Evolutionary conservation across 2,888 invertebrate genomes (phyloP).

Genomic region (Oscheius sp.): DNA sequence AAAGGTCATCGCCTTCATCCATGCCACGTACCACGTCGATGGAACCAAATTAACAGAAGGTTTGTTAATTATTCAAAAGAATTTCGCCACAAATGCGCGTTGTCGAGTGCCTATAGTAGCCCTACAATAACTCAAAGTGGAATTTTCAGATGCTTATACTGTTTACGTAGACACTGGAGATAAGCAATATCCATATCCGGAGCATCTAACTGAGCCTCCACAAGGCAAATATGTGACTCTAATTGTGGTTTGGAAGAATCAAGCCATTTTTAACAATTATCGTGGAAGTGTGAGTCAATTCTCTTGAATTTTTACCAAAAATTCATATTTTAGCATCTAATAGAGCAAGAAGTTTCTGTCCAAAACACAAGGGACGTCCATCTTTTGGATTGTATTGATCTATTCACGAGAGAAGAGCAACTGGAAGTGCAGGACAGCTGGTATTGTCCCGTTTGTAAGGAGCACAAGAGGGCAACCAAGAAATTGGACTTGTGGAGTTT

Average conservation of each 20-base stretch:
- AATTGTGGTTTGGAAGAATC: constrained; percentile 34
- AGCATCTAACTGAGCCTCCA: neutral
- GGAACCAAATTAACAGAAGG: neutral
- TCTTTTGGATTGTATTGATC: constrained; percentile 75
- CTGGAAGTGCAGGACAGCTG: constrained; percentile 76
- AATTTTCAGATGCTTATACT: constrained; percentile 3
- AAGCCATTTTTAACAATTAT: constrained; percentile 42
- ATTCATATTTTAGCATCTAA: constrained; percentile 38
- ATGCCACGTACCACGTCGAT: neutral
- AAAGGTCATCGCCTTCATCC: constrained; percentile 2
- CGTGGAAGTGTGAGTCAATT: constrained; percentile 33
- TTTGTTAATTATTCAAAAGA: neutral
- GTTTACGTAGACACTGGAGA: constrained; percentile 3
- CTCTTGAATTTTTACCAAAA: no score
- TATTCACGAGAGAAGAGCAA: constrained; percentile 75
- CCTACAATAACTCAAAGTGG: no score
- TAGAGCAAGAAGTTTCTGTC: constrained; percentile 46
- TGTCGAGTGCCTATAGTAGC: no score
- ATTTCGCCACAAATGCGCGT: no score
- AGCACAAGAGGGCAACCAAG: constrained; percentile 76
- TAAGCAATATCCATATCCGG: neutral
- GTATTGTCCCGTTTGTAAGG: constrained; percentile 76
- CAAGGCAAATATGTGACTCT: neutral
- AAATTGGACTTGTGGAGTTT: constrained; percentile 77
- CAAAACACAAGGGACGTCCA: constrained; percentile 55